Conservation (phyloP, 1,140 invertebrate genomes). For the Aethina tumida region DNA sequence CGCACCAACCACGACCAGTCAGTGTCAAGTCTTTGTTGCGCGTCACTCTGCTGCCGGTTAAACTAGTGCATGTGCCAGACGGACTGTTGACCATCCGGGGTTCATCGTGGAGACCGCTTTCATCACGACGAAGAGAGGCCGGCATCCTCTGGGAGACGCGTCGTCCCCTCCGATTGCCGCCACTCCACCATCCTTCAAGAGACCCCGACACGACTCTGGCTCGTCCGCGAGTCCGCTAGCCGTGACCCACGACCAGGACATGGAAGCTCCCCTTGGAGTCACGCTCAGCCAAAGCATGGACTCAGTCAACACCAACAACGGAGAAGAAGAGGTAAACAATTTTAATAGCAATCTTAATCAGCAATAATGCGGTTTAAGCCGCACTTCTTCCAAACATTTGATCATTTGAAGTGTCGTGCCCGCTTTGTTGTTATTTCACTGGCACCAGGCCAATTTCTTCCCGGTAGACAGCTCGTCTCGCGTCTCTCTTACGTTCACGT, state of each 20-base stretch:
- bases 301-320: constrained; percentile 82
- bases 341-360: no score
- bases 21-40: constrained; percentile 7
- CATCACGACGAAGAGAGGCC: constrained; percentile 34
- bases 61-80: constrained; percentile 13
- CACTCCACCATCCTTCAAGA: constrained; percentile 40
- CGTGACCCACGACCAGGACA: constrained; percentile 27
- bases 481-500: no score
- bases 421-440: no score
- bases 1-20: constrained; percentile 6
- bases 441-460: no score
- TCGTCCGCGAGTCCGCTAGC: constrained; percentile 32
- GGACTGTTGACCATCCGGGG: constrained; percentile 8
- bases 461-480: no score
- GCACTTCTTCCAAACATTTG: no score
- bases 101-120: constrained; percentile 34
- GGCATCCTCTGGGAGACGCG: constrained; percentile 34
- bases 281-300: constrained; percentile 79
- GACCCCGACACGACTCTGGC: constrained; percentile 42
- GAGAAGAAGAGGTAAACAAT: constrained; percentile 86
- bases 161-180: constrained; percentile 31
- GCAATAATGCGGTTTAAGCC: no score
- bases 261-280: constrained; percentile 46
- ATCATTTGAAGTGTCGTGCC: no score
- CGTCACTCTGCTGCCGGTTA: constrained; percentile 4